Conservation (phyloP, 2,797 vertebrate species). For the Falco concolor region DNA sequence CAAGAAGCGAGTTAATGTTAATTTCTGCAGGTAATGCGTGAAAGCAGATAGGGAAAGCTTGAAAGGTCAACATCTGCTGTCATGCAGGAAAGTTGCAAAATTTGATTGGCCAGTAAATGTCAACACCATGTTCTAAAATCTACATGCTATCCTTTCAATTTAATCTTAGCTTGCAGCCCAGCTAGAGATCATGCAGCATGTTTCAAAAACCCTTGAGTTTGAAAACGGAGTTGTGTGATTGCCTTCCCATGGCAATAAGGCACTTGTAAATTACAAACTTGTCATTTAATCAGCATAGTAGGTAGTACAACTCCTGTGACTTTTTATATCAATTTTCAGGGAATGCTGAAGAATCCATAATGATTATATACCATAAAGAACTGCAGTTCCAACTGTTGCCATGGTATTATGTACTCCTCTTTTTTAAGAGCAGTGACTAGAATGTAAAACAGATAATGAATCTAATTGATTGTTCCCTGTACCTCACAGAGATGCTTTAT, state of each 20-base stretch:
- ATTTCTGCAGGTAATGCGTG: slow-evolving; percentile 79
- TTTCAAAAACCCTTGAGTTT: slow-evolving; percentile 75
- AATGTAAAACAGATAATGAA: slow-evolving; percentile 77
- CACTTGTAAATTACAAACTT: slow-evolving; percentile 78
- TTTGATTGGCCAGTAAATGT: slow-evolving; percentile 81
- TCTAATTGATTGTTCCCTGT: slow-evolving; percentile 73
- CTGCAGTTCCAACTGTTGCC: slow-evolving; percentile 76
- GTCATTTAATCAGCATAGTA: slow-evolving; percentile 79
- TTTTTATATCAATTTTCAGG: slow-evolving; percentile 70
- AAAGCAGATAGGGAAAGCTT: slow-evolving; percentile 73
- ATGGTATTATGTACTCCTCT: slow-evolving; percentile 72
- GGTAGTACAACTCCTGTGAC: slow-evolving; percentile 71
- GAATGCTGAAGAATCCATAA: slow-evolving; percentile 73
- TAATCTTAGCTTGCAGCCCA: slow-evolving; percentile 74
- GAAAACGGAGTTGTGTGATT: slow-evolving; percentile 75
- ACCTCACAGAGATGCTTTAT: slow-evolving; percentile 63
- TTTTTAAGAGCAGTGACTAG: slow-evolving; percentile 74
- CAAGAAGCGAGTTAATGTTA: slow-evolving; percentile 76
- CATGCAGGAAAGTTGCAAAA: slow-evolving; percentile 72
- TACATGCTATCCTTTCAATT: slow-evolving; percentile 76
- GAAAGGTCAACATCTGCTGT: slow-evolving; percentile 82
- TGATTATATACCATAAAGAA: slow-evolving; percentile 75
- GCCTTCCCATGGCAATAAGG: slow-evolving; percentile 77
- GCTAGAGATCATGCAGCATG: slow-evolving; percentile 71
- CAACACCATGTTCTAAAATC: slow-evolving; percentile 77